phyloP scores from a whole-genome alignment of 2,113 vertebrate genomes.

The Myrmecobius fasciatus region DNA sequence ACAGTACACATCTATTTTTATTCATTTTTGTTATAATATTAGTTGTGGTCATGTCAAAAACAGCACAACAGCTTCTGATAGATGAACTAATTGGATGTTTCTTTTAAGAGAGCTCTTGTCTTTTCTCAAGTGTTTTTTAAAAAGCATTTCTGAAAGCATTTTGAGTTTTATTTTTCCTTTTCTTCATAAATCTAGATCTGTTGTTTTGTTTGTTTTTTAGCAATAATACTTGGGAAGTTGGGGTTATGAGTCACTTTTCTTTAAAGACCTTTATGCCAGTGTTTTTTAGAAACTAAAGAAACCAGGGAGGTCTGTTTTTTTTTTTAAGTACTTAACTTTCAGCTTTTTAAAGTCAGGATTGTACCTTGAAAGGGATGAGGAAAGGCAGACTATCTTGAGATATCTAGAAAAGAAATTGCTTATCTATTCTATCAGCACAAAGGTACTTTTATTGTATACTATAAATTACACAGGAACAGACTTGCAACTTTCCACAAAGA shows the following conservation, averaged over 20 bases:
- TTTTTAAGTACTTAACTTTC: conserved; percentile 67
- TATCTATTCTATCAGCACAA: conserved; percentile 80
- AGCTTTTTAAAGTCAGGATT: conserved; percentile 84
- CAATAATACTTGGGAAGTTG: conserved; percentile 36
- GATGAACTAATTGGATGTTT: conserved; percentile 78
- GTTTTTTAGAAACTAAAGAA: not conserved
- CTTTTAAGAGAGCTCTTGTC: conserved; percentile 76
- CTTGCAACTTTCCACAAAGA: conserved; percentile 79
- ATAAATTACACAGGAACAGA: conserved; percentile 79
- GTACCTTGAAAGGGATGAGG: conserved; percentile 75
- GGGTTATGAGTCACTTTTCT: not conserved
- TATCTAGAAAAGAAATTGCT: conserved; percentile 84
- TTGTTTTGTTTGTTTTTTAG: conserved; percentile 9
- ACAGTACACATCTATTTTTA: conserved; percentile 86
- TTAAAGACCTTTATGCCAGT: not conserved
- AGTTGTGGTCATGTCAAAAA: conserved; percentile 84
- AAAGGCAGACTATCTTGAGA: conserved; percentile 84
- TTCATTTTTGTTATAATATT: conserved; percentile 86
- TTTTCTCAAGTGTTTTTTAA: conserved; percentile 74
- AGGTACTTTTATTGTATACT: conserved; percentile 81
- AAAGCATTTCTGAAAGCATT: conserved; percentile 82
- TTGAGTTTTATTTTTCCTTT: conserved; percentile 74
- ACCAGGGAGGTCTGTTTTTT: conserved; percentile 52
- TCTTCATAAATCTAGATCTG: conserved; percentile 71
- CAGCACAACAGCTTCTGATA: conserved; percentile 86